Conservation (phyloP, 2,113 vertebrate genomes). For the Hirundichthys speculiger region DNA sequence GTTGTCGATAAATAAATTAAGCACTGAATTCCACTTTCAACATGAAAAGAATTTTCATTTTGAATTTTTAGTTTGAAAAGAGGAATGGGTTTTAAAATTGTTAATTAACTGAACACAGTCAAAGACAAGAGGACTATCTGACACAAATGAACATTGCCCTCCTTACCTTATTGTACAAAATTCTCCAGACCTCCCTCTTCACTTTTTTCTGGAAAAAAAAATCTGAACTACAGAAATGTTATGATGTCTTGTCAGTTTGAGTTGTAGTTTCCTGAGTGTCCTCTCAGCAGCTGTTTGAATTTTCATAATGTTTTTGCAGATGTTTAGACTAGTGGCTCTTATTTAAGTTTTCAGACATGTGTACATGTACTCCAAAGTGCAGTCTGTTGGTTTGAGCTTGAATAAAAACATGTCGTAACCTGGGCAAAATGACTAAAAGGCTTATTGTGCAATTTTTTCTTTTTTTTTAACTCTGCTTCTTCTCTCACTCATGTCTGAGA, state of each 20-base stretch:
- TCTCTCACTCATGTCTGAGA: too few relatives aligned
- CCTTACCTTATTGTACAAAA: not conserved
- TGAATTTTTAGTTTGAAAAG: too few relatives aligned
- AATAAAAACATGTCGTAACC: constrained; percentile 15
- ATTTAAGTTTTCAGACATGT: constrained; percentile 22
- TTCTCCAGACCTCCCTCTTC: not conserved
- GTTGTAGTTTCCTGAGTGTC: constrained; percentile 15
- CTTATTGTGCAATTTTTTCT: not conserved
- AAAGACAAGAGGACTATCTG: not conserved
- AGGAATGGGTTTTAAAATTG: too few relatives aligned
- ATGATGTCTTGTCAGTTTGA: constrained; percentile 49
- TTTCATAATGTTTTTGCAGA: constrained; percentile 46
- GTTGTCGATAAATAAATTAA: constrained; percentile 1
- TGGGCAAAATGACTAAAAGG: constrained; percentile 7
- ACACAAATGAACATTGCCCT: not conserved
- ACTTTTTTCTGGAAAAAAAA: not conserved
- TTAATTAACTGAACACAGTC: too few relatives aligned
- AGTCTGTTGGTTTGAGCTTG: not conserved
- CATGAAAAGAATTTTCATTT: not conserved
- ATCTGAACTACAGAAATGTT: constrained; percentile 29
- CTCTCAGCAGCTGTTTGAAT: constrained; percentile 33
- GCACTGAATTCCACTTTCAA: not conserved
- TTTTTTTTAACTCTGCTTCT: too few relatives aligned
- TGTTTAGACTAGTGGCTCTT: constrained; percentile 41
- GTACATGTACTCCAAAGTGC: constrained; percentile 9